Conservation (phyloP, 2,888 invertebrate genomes). For the Tryphoninae sp. region DNA sequence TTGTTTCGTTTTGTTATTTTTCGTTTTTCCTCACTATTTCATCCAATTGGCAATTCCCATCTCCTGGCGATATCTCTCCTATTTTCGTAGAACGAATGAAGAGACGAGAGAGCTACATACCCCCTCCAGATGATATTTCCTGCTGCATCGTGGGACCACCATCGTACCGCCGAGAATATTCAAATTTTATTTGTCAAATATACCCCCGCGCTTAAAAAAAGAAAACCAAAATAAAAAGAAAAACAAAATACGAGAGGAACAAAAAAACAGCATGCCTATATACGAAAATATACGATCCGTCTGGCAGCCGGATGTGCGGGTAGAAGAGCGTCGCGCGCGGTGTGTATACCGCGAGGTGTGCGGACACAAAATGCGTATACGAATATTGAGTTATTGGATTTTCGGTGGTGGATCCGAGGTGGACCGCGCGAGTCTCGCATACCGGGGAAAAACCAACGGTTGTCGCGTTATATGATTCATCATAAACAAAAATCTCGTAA, state of each 20-base stretch:
- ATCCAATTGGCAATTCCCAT: not conserved
- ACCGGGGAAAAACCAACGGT: conserved; percentile 15
- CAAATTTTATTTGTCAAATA: conserved; percentile 7
- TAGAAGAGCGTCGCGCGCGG: not conserved
- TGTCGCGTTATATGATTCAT: conserved; percentile 48
- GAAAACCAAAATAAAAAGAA: not conserved
- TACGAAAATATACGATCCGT: conserved; percentile 49
- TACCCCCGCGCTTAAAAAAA: not conserved
- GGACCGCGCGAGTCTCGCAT: conserved; percentile 2
- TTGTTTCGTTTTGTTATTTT: not conserved
- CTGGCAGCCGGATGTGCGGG: conserved; percentile 29
- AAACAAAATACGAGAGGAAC: not conserved
- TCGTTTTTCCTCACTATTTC: not conserved
- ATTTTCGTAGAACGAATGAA: not conserved
- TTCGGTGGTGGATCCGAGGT: conserved; percentile 29
- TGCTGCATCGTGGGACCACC: not conserved
- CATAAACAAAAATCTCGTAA: conserved; percentile 56
- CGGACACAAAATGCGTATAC: conserved; percentile 29
- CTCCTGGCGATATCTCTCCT: not conserved
- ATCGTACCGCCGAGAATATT: not conserved
- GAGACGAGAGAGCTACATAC: not conserved
- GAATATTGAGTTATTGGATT: conserved; percentile 59
- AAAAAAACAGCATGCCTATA: not conserved
- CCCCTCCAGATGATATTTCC: not conserved
- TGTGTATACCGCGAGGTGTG: not conserved